Evolutionary conservation across 2,797 vertebrate genomes (phyloP).

Genomic region (Hafferia zeledoni): DNA sequence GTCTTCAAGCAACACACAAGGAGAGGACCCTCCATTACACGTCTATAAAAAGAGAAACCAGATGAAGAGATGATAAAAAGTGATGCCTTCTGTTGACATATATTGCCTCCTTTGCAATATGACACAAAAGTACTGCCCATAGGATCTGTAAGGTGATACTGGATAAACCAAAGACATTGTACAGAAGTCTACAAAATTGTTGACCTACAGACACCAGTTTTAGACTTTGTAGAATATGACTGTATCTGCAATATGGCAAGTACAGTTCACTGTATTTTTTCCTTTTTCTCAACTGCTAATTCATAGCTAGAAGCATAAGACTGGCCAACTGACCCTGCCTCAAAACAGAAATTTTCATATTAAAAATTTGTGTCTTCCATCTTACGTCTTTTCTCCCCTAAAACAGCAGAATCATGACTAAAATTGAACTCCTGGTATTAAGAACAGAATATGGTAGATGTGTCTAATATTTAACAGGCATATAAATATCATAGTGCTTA

Average conservation of each 20-base stretch:
- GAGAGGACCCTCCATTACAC: not conserved
- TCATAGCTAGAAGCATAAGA: not conserved
- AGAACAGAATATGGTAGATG: not conserved
- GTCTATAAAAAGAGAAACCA: not conserved
- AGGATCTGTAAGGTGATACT: not conserved
- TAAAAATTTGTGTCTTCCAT: not conserved
- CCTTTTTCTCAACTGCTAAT: not conserved
- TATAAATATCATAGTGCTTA: not conserved
- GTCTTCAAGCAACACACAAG: not conserved
- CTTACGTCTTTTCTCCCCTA: not conserved
- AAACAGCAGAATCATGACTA: not conserved
- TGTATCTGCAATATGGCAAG: not conserved
- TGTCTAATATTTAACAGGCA: not conserved
- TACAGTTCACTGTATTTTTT: not conserved
- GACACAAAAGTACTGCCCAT: not conserved
- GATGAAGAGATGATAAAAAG: not conserved
- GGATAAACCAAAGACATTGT: not conserved
- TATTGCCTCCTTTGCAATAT: not conserved
- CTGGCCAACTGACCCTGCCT: fast-evolving
- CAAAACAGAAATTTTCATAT: not conserved
- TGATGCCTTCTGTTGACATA: not conserved
- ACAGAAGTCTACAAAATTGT: not conserved
- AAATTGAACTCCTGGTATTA: not conserved
- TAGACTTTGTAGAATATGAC: not conserved
- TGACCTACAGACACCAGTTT: not conserved